Conservation (phyloP, 1,140 invertebrate species). For the Neodiprion lecontei region DNA sequence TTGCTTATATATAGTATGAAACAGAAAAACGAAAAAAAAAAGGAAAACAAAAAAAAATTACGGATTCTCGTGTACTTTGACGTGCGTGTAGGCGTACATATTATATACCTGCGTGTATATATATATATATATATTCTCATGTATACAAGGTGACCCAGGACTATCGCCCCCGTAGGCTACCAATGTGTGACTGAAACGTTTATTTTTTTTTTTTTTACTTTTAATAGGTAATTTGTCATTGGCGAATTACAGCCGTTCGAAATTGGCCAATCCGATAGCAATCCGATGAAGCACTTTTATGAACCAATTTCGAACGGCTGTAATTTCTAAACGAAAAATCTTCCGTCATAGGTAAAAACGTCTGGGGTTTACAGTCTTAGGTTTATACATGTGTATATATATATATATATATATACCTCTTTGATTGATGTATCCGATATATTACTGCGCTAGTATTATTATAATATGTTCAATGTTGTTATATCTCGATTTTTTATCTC, state of each 20-base stretch:
- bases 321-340: too few relatives aligned
- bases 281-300: too few relatives aligned
- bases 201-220: background rate
- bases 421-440: background rate
- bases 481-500: conserved; percentile 1
- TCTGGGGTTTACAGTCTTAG: too few relatives aligned
- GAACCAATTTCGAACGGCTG: too few relatives aligned
- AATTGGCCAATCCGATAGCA: too few relatives aligned
- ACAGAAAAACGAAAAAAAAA: conserved; percentile 16
- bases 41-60: background rate
- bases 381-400: background rate
- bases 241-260: too few relatives aligned
- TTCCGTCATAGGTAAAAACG: too few relatives aligned
- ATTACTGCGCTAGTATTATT: background rate
- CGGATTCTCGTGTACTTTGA: conserved; percentile 36
- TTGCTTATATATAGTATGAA: conserved; percentile 7
- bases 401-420: background rate
- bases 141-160: conserved; percentile 3
- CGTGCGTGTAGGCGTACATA: conserved; percentile 30
- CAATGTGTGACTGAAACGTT: too few relatives aligned
- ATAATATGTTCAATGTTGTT: conserved; percentile 5
- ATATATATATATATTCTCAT: conserved; percentile 1
- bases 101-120: conserved; percentile 27
- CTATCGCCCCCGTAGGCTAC: background rate
- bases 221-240: too few relatives aligned